Evolutionary conservation across 2,888 invertebrate species (phyloP), one percentile per base, ranked within the genome.

Genomic region (Scaeva pyrastri): DNA sequence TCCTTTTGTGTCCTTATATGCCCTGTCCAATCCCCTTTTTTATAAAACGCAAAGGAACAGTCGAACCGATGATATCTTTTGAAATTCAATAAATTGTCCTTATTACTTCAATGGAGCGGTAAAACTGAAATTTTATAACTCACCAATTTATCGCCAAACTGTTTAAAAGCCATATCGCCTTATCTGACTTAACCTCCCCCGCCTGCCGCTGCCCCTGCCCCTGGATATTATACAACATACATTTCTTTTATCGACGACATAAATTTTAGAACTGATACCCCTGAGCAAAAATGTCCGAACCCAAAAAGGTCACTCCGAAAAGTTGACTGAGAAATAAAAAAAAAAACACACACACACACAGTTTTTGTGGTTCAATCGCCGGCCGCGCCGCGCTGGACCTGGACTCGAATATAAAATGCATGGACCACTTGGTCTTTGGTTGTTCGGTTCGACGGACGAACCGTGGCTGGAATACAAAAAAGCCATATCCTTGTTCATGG

Each of bases 41-140:
- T 19, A n/a, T 12, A 56, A 14, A 26, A n/a, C n/a, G n/a, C n/a
- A n/a, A n/a, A n/a, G n/a, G n/a, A n/a, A 31, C 31, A 31, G 2
- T n/a, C n/a, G 5, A 31, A 58, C 21, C 23, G 12, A 48, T 19
- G 55, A 70, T 60, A 72, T 55, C 41, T 55, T 60, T 71, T 62
- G 56, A 88, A 88, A 88, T 89, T 90, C 91, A 91, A 92, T 91
- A 92, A 92, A 91, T 91, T 91, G 90, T 90, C 89, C 90, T 90
- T 90, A 90, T 92, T 91, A 91, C 88, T 87, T 89, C 91, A 90
- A 90, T 90, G 90, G 91, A 91, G 90, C 91, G 90, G 89, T 90
- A 90, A 91, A 91, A 89, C 90, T 89, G 89, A 88, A 89, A 90
- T 90, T 91, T 91, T 90, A 89, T 88, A 90, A 89, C 89, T 89